Evolutionary conservation across 2,888 invertebrate species (phyloP), one percentile per base, ranked within the genome.

Genomic region (Ichneumoninae sp.): DNA sequence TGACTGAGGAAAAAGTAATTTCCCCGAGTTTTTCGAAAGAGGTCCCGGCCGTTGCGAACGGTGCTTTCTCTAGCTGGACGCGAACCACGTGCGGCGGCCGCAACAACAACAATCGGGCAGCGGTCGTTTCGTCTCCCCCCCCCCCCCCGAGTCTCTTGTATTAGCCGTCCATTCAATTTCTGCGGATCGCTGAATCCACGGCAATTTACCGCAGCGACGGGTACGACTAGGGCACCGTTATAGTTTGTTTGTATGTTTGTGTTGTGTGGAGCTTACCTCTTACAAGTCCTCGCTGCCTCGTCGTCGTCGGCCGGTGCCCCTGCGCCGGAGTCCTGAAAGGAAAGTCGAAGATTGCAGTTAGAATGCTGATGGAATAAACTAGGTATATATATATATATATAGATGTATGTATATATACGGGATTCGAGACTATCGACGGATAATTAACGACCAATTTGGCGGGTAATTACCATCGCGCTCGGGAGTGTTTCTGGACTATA

Each of bases 291-390:
- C 86, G 94, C 92, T 73, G 94, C 94, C 87, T 95, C 95, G 86
- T 95, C 95, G 88, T 95, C 95, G 88, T 95, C 95, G 81, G 94
- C 92, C 71, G 94, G 93, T 88, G 94, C 94, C 86, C 94, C 95
- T 83, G 94, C 94, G 86, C 95, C 94, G 73, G 95, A 95, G 90
- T 95, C 95, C 95, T 95, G 92, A 50, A 94, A 94, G 84, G 85
- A 91, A 88, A 89, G 83, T 71, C 47, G 36, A 75, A 36, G 73
- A 63, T 44, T 33, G 54, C 40, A 60, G 40, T 81, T 74, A 68
- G 44, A 68, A 81, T 74, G 19, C 47, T 44, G 36, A 74, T 66
- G 40, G 30, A 57, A 65, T 8, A 16, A 47, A 47, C 44, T 47
- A 5, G 0, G 3, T 40, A 10, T 19, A 6, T 19, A 19, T 40